Evolutionary conservation across 2,113 vertebrate species (phyloP), one percentile per base, ranked within the genome.

Genomic region (Dipodomys spectabilis): DNA sequence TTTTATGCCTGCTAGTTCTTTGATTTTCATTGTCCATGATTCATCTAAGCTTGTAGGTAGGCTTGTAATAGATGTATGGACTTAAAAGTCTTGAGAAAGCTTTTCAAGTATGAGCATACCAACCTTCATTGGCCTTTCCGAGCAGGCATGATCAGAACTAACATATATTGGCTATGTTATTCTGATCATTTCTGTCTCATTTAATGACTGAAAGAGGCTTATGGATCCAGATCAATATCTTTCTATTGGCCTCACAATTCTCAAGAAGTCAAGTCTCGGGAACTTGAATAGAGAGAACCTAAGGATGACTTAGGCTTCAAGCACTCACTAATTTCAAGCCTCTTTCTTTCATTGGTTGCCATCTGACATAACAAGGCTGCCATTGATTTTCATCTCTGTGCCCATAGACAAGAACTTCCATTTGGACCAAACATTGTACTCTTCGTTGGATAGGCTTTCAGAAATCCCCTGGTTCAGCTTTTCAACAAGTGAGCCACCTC

Each of bases 1-100:
- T 93, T 72, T 93, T 49, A 82, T 35, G 74, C 44, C 82, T 95
- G 85, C 71, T n/a, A 92, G 44, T 28, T 92, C 82, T 85, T 88
- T 57, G 83, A 72, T 82, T 73, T 45, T 4, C 44, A 65, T 45
- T 44, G 53, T 35, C 62, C 74, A n/a, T 32, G 32, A 53, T 92
- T 57, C 67, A 23, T n/a, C 4, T 67, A 13, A 92, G n/a, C 67
- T 19, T 80, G 78, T 81, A 77, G n/a, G 74, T 85, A n/a, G 25
- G 77, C 7, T 93, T 44, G 32, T 49, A 80, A 62, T 6, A 88
- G 79, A 80, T 28, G 22, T 4, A 32, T 27, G 39, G 57, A 65
- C 35, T 83, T 60, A 77, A 69, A 64, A 72, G 53, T 9, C 69
- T 88, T 83, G 57, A 94, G 30, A 91, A 68, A 44, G 32, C 45